Conservation (phyloP, 2,797 vertebrate species). For the Petrocephalus sullivani region DNA sequence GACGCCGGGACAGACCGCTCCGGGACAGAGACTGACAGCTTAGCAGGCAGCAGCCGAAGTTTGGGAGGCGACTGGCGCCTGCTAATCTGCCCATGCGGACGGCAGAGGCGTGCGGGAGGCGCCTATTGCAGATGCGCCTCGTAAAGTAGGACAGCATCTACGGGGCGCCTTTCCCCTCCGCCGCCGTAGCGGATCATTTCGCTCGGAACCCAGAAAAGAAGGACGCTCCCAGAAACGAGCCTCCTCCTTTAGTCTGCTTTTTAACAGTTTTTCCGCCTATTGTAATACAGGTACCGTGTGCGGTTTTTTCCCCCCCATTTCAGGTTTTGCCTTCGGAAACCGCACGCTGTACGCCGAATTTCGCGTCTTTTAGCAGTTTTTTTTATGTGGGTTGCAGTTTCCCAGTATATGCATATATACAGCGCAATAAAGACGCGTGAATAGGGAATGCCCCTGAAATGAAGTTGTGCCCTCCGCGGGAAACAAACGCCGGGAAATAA, state of each 20-base stretch:
- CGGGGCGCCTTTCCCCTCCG: conserved; percentile 33
- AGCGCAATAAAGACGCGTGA: not conserved
- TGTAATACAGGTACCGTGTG: not conserved
- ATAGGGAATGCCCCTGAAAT: not conserved
- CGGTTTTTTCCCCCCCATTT: not conserved
- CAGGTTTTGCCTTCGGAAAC: not conserved
- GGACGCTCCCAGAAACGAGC: conserved; percentile 30
- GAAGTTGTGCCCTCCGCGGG: not conserved
- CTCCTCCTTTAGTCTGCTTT: not conserved
- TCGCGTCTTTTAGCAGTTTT: not conserved
- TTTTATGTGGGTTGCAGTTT: not conserved
- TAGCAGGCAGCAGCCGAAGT: conserved; percentile 43
- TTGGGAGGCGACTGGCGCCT: conserved; percentile 41
- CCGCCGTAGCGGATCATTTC: conserved; percentile 28
- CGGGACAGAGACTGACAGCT: conserved; percentile 47
- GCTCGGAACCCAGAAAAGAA: conserved; percentile 16
- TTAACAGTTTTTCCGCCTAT: not conserved
- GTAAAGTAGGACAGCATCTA: conserved; percentile 32
- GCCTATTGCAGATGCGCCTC: conserved; percentile 34
- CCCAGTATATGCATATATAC: not conserved
- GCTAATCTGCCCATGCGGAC: conserved; percentile 46
- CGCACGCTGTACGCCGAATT: not conserved
- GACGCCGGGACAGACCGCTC: not conserved
- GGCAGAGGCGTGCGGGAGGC: conserved; percentile 39
- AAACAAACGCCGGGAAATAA: not conserved